A percentile compares a stretch with the other conserved stretches of the same genome.
Evolutionary conservation across 1,140 invertebrate species (phyloP).

Genomic region (Epicauta chinensis): DNA sequence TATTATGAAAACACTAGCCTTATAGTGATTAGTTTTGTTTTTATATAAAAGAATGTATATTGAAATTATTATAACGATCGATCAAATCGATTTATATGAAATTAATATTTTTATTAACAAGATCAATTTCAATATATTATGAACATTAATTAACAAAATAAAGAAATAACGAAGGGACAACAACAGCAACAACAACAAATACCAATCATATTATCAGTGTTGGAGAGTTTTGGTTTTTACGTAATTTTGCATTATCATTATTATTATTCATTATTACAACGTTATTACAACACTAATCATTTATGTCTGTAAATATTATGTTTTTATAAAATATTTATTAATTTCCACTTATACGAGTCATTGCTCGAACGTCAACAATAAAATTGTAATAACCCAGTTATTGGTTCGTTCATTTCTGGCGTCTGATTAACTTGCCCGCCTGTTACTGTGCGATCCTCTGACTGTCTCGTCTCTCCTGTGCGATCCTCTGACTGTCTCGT

Average conservation of each 20-base stretch:
- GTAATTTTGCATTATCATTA: slow-evolving; percentile 19
- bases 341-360: slow-evolving; percentile 34
- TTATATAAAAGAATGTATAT: slow-evolving; percentile 5
- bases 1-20: slow-evolving; percentile 24
- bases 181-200: no score
- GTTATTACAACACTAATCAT: slow-evolving; percentile 35
- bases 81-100: slow-evolving; percentile 14
- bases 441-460: no score
- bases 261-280: slow-evolving; percentile 19
- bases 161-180: no score
- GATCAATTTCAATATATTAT: slow-evolving; percentile 7
- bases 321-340: slow-evolving; percentile 44
- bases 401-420: no score
- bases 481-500: no score
- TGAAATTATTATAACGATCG: slow-evolving; percentile 15
- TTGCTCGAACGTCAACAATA: slow-evolving; percentile 36
- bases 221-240: slow-evolving; percentile 18
- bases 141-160: no score
- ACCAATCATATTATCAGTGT: background rate
- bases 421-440: no score
- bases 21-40: slow-evolving; percentile 19
- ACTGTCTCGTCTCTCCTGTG: no score
- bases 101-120: slow-evolving; percentile 11
- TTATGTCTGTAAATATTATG: slow-evolving; percentile 43
- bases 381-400: slow-evolving; percentile 36